These are phyloP conservation scores for Nemoura dubitans DNA, from an alignment of 2,888 invertebrate species.

Conservation along the genomic window DNA sequence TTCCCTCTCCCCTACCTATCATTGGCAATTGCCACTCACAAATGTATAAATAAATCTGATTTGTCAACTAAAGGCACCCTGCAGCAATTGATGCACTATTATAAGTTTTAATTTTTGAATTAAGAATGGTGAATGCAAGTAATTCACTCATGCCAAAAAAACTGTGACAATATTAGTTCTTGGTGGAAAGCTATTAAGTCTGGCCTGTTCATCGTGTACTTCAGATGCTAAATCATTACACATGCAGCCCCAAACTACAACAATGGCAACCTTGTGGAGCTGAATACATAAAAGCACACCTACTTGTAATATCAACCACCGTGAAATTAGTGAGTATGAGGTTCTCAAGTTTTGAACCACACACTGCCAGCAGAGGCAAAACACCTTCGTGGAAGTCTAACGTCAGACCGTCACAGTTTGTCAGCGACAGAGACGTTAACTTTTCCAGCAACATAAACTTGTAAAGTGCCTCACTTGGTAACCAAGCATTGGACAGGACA, in stretches of 20 bases:
- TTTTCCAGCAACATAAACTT: constrained; percentile 53
- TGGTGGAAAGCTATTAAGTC: too few species aligned
- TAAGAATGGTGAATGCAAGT: neutral
- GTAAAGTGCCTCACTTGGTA: constrained; percentile 56
- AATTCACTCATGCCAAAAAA: neutral
- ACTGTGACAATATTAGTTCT: neutral
- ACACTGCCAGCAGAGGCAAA: constrained; percentile 56
- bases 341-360: constrained; percentile 55
- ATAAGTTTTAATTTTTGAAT: neutral
- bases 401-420: constrained; percentile 55
- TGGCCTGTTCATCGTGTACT: too few species aligned
- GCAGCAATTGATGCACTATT: neutral
- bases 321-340: constrained; percentile 56
- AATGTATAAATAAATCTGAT: too few species aligned
- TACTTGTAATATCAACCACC: constrained; percentile 55
- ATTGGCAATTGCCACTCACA: too few species aligned
- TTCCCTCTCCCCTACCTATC: too few species aligned
- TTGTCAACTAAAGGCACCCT: neutral
- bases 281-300: constrained; percentile 39
- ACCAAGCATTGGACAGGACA: constrained; percentile 55
- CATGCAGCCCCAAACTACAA: too few species aligned
- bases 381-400: constrained; percentile 57
- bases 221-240: too few species aligned
- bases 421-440: constrained; percentile 53
- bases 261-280: too few species aligned